These are phyloP conservation scores for Blomia tropicalis DNA, from an alignment of 2,888 invertebrate genomes.

Conservation along the genomic window DNA sequence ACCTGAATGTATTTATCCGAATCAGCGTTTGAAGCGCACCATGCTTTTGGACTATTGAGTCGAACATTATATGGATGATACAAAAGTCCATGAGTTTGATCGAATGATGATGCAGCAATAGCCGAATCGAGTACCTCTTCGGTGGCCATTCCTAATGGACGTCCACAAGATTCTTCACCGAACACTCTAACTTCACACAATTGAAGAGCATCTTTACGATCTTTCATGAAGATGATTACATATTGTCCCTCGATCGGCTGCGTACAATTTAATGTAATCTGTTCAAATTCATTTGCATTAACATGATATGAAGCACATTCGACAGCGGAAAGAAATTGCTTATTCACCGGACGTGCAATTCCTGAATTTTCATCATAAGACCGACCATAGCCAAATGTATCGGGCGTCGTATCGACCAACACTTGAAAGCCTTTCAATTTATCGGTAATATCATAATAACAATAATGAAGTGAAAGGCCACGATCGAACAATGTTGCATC, in stretches of 20 bases:
- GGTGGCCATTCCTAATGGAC: constrained; percentile 32
- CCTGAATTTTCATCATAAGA: constrained; percentile 31
- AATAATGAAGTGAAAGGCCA: constrained; percentile 31
- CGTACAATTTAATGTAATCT: constrained; percentile 30
- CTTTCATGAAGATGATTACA: constrained; percentile 31
- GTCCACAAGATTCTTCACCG: constrained; percentile 32
- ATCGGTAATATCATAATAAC: constrained; percentile 32
- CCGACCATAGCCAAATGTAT: constrained; percentile 28
- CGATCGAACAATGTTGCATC: constrained; percentile 30
- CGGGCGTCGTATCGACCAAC: constrained; percentile 31
- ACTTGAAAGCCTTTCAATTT: constrained; percentile 30
- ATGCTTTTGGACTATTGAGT: constrained; percentile 30
- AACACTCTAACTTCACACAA: constrained; percentile 32
- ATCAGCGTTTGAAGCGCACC: constrained; percentile 31
- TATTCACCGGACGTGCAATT: constrained; percentile 30
- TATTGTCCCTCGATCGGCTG: constrained; percentile 32
- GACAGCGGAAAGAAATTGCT: constrained; percentile 30
- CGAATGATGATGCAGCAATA: constrained; percentile 30
- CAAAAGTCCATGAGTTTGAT: constrained; percentile 24
- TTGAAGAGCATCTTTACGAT: constrained; percentile 31
- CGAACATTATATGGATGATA: constrained; percentile 30
- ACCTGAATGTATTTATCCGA: constrained; percentile 29
- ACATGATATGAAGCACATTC: constrained; percentile 31
- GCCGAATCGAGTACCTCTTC: constrained; percentile 32
- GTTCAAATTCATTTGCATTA: constrained; percentile 27